A percentile compares a stretch with the other conserved stretches of the same genome.
Evolutionary conservation across 2,113 vertebrate species (phyloP).

Genomic region (Apeltes quadracus): DNA sequence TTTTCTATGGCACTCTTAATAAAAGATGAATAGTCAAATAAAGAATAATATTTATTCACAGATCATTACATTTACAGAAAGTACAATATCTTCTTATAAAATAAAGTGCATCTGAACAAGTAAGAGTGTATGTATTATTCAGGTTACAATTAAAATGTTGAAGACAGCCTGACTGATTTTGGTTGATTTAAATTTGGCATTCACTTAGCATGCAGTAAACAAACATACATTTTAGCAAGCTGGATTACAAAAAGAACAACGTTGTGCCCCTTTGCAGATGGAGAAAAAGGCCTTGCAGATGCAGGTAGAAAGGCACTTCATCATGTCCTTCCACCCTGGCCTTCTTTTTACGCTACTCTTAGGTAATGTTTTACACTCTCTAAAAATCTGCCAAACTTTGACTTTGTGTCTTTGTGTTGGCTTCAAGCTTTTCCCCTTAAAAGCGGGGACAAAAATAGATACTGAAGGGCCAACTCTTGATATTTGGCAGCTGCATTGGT

Average conservation of each 20-base stretch:
- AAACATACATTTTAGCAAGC: constrained; percentile 1
- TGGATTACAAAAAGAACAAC: constrained; percentile 10
- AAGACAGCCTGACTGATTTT: constrained; percentile 27
- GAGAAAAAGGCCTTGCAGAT: constrained; percentile 42
- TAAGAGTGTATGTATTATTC: constrained; percentile 5
- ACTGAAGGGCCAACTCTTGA: constrained; percentile 28
- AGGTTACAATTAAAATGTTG: constrained; percentile 1
- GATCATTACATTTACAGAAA: constrained; percentile 15
- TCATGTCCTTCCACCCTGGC: neutral
- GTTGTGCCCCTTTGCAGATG: neutral
- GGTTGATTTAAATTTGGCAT: constrained; percentile 53
- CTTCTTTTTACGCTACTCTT: constrained; percentile 1
- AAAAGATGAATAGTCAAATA: neutral
- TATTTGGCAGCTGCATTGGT: constrained; percentile 34
- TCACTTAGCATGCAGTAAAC: constrained; percentile 12
- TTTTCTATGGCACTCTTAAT: no score
- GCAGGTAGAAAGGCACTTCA: neutral
- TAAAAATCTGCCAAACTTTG: constrained; percentile 20
- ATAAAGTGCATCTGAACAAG: constrained; percentile 47
- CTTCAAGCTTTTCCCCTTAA: constrained; percentile 13
- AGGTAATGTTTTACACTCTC: constrained; percentile 3
- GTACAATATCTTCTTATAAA: constrained; percentile 31
- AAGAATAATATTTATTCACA: constrained; percentile 48
- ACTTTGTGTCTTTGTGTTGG: constrained; percentile 33
- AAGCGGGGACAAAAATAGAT: neutral